A percentile compares a stretch with the other conserved stretches of the same genome.
Evolutionary conservation across 2,797 vertebrate genomes (phyloP).

Genomic region (Mormyrus hasselquistii): DNA sequence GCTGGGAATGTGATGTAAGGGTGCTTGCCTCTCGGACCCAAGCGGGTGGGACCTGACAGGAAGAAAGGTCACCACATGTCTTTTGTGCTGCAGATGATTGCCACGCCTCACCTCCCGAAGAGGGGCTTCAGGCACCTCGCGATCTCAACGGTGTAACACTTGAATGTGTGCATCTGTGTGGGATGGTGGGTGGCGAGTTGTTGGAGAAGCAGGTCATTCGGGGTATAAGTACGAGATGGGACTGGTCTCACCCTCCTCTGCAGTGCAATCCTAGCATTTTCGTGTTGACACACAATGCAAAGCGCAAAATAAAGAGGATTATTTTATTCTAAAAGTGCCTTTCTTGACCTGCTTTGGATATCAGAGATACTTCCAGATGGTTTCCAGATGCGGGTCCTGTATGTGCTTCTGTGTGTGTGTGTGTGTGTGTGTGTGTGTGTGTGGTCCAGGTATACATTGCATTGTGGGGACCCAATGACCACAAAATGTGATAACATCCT

Average conservation of each 20-base stretch:
- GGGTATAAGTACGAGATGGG: not conserved
- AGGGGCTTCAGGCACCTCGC: not conserved
- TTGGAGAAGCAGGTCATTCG: not conserved
- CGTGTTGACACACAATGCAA: not conserved
- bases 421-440: not conserved
- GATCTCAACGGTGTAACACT: not conserved
- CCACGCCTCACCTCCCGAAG: not conserved
- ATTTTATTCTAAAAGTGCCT: not conserved
- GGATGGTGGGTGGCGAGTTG: not conserved
- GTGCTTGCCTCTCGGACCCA: not conserved
- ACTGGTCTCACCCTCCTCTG: not conserved
- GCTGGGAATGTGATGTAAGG: not conserved
- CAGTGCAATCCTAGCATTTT: not conserved
- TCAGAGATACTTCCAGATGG: not conserved
- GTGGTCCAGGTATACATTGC: not conserved
- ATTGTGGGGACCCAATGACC: not conserved
- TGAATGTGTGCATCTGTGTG: not conserved
- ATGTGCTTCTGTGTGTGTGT: not conserved
- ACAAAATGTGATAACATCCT: not conserved
- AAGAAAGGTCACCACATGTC: not conserved
- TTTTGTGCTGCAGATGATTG: not conserved
- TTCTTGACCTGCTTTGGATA: not conserved
- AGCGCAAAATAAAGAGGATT: not conserved
- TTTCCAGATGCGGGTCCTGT: not conserved
- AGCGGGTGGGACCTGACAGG: not conserved